A percentile compares a stretch with the other conserved stretches of the same genome.
Evolutionary conservation across 2,888 invertebrate species (phyloP).

Genomic region (Alitta virens): DNA sequence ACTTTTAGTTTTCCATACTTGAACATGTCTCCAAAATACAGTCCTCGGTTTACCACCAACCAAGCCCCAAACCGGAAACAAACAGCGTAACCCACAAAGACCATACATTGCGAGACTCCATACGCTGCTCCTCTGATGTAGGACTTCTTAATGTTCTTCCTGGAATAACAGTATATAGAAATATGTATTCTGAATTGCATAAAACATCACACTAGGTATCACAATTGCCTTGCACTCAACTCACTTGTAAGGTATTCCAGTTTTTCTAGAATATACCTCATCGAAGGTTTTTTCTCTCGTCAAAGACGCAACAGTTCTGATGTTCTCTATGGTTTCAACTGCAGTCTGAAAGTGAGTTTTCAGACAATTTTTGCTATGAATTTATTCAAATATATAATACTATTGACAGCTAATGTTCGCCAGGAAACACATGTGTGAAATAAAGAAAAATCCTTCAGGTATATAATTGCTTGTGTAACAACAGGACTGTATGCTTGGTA

Average conservation of each 20-base stretch:
- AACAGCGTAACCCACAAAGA: conserved; percentile 63
- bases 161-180: not conserved
- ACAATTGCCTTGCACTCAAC: not conserved
- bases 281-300: conserved; percentile 43
- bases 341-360: conserved; percentile 36
- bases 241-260: conserved; percentile 40
- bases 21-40: conserved; percentile 4
- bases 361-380: too few relatives aligned
- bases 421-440: too few relatives aligned
- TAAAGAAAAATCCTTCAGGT: too few relatives aligned
- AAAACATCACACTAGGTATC: not conserved
- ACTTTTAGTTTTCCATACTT: too few relatives aligned
- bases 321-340: conserved; percentile 50
- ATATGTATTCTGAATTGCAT: not conserved
- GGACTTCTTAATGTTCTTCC: conserved; percentile 29
- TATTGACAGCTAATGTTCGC: too few relatives aligned
- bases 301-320: conserved; percentile 51
- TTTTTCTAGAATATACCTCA: conserved; percentile 31
- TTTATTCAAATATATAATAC: too few relatives aligned
- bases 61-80: conserved; percentile 62
- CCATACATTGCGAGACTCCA: conserved; percentile 59
- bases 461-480: too few relatives aligned
- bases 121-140: conserved; percentile 44
- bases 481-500: too few relatives aligned
- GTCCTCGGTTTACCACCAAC: conserved; percentile 57